Conservation (phyloP, 1,140 invertebrate genomes). For the Samia ricini region DNA sequence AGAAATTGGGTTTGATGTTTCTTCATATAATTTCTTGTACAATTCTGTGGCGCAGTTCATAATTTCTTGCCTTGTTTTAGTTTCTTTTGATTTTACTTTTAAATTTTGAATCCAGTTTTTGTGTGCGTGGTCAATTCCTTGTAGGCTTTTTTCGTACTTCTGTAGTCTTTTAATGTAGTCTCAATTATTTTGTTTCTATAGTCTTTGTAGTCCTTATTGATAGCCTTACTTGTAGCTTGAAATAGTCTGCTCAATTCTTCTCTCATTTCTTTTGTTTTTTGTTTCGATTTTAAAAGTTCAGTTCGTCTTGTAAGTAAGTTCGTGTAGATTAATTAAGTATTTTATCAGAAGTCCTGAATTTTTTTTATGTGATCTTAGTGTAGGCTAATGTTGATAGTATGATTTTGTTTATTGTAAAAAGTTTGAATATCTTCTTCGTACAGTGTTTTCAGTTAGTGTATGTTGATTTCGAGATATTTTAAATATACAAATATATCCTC, state of each 20-base stretch:
- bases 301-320: background rate
- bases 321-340: background rate
- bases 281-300: background rate
- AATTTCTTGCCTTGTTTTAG: constrained; percentile 18
- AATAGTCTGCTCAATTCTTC: constrained; percentile 17
- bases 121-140: constrained; percentile 17
- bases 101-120: constrained; percentile 22
- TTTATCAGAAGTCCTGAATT: background rate
- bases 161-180: constrained; percentile 13
- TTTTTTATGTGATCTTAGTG: background rate
- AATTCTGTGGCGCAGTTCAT: constrained; percentile 17
- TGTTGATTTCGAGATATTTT: too few species aligned
- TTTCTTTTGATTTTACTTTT: constrained; percentile 13
- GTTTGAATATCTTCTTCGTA: too few species aligned
- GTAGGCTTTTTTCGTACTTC: constrained; percentile 24
- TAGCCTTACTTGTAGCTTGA: constrained; percentile 18
- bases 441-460: too few species aligned
- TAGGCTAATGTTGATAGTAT: background rate
- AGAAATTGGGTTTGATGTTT: background rate
- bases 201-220: constrained; percentile 14
- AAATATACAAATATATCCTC: constrained; percentile 20
- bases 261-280: constrained; percentile 9
- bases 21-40: constrained; percentile 20
- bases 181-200: constrained; percentile 17
- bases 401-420: background rate